Conservation (phyloP, 2,113 vertebrate species). For the Sprattus sprattus region DNA sequence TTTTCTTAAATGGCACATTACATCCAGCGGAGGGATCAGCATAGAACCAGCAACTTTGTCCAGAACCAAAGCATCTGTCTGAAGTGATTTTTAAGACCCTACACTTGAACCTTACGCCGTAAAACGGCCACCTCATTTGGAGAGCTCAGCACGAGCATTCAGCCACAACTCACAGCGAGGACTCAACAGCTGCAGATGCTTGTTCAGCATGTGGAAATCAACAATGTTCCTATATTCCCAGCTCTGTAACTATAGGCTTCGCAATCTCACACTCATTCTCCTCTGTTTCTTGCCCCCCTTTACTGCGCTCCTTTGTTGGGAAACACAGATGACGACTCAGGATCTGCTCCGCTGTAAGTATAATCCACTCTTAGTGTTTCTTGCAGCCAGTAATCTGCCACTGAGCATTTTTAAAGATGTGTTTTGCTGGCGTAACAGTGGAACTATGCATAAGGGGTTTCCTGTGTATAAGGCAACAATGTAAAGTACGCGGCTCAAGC, state of each 20-base stretch:
- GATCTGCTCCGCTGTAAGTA: conserved; percentile 93
- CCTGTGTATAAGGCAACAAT: neutral
- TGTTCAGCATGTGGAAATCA: neutral
- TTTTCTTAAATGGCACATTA: neutral
- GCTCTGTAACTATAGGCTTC: neutral
- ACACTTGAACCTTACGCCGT: neutral
- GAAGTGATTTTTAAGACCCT: neutral
- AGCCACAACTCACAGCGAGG: neutral
- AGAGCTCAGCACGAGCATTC: neutral
- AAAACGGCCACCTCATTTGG: neutral
- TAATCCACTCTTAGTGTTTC: neutral
- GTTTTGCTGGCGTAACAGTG: neutral
- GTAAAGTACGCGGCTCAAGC: neutral
- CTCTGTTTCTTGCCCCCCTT: conserved; percentile 13
- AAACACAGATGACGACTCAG: conserved; percentile 87
- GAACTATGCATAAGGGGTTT: neutral
- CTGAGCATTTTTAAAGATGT: neutral
- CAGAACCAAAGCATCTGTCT: neutral
- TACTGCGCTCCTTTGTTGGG: conserved; percentile 28
- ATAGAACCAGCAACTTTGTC: neutral
- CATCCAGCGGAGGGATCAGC: neutral
- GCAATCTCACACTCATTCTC: neutral
- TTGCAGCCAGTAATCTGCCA: neutral
- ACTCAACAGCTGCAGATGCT: neutral
- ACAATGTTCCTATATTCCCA: neutral